Evolutionary conservation across 2,113 vertebrate species (phyloP), one percentile per base, ranked within the genome.

Genomic region (Scartelaos histophorus): DNA sequence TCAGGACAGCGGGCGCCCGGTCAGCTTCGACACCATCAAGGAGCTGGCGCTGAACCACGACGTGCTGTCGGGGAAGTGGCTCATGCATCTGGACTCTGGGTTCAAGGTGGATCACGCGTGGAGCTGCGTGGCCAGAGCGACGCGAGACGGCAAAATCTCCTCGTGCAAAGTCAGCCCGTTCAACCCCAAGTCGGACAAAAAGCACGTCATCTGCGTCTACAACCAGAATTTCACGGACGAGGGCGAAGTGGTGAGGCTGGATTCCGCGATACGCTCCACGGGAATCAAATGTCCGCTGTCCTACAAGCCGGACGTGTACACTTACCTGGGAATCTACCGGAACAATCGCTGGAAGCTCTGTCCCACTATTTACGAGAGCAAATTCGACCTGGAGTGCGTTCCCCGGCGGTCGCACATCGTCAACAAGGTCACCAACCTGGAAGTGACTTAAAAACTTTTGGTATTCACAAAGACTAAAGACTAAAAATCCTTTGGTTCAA

Each of bases 21-120:
- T 95, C 71, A 94, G 75, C 10, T 95, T 95, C 10, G 90, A 94
- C 22, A 93, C 92, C 1, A 87, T 97, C 46, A 94, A 91, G 70
- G 95, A 96, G 85, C 91, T 97, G 76, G 95, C 96, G 1, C 89
- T 97, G 47, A 96, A 96, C 84, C 94, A 95, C 66, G 75, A 82
- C 0, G 95, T 97, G 74, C 94, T 96, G 15, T 45, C 90, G 0
- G 95, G 96, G 7, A 97, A 97, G 85, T 97, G 96, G 96, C 91
- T 97, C 5, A 95, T 97, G 92, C 91, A 95, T 80, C 78, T 97
- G 89, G 94, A 95, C 60, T 81, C 93, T 0, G 96, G 96, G 66
- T 97, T 97, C 83, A 97, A 97, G 91, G 79, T 96, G 86, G 95
- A 97, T 87, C 93, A 94, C 0, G 95, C 96, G 10, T 97, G 96